Percentiles rank a stretch among this genome's conserved stretches.
phyloP scores from a whole-genome alignment of 1,140 invertebrate genomes.

The Platyura marginata region DNA sequence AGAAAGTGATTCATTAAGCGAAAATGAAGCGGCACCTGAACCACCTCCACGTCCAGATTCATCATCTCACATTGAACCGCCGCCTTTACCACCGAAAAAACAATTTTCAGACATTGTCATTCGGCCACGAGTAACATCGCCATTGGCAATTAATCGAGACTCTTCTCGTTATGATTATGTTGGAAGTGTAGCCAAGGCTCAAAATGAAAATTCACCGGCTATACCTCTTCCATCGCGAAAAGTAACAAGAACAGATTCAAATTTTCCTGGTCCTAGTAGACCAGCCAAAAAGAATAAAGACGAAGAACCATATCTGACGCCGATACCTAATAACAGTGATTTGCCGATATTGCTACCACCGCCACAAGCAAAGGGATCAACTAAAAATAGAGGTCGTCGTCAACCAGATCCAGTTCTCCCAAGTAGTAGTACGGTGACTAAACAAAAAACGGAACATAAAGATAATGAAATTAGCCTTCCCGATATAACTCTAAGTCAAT shows the following conservation, averaged over 20 bases:
- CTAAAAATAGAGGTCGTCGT: constrained; percentile 16
- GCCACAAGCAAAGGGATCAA: constrained; percentile 11
- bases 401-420: constrained; percentile 7
- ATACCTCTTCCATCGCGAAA: constrained; percentile 42
- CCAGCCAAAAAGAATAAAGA: constrained; percentile 26
- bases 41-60: constrained; percentile 43
- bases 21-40: constrained; percentile 37
- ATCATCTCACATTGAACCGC: constrained; percentile 39
- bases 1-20: constrained; percentile 24
- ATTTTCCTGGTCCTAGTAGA: constrained; percentile 25
- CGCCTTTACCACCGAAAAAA: constrained; percentile 71
- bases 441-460: constrained; percentile 22
- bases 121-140: constrained; percentile 27
- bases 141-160: constrained; percentile 39
- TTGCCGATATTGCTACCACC: constrained; percentile 17
- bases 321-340: constrained; percentile 18
- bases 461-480: constrained; percentile 25
- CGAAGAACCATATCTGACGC: constrained; percentile 45
- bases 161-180: constrained; percentile 26
- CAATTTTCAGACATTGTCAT: constrained; percentile 27
- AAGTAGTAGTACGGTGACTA: constrained; percentile 23
- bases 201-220: constrained; percentile 27
- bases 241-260: constrained; percentile 29
- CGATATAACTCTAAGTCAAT: constrained; percentile 62
- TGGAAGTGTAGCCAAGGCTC: constrained; percentile 4